A percentile compares a stretch with the other conserved stretches of the same genome.
Conservation (phyloP, 2,797 vertebrate genomes). For the Linurgus olivaceus region DNA sequence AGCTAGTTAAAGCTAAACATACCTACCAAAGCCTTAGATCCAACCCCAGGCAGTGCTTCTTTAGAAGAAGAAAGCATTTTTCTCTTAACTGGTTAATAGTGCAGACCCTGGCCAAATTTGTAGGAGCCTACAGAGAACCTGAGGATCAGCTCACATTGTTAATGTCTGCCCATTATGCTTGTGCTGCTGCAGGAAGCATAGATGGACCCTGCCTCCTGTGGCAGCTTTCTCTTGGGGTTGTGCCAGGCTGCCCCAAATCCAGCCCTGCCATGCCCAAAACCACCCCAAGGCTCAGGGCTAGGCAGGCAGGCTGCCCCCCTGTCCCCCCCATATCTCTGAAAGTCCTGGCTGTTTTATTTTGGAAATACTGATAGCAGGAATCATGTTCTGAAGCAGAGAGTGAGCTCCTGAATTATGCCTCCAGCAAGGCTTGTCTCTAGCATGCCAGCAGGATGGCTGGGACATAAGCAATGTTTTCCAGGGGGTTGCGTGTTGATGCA, state of each 20-base stretch:
- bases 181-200: not conserved
- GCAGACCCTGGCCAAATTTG: not conserved
- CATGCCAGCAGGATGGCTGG: not conserved
- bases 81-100: not conserved
- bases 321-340: fast-evolving
- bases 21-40: not conserved
- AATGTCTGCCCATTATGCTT: not conserved
- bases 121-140: not conserved
- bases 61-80: not conserved
- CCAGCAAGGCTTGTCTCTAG: not conserved
- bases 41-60: not conserved
- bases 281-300: not conserved
- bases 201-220: not conserved
- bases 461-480: not conserved
- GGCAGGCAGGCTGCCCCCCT: not conserved
- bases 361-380: not conserved
- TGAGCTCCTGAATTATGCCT: not conserved
- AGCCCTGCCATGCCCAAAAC: not conserved
- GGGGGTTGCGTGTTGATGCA: not conserved
- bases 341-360: not conserved
- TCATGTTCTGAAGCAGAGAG: not conserved
- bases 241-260: not conserved
- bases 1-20: not conserved
- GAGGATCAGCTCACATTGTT: fast-evolving
- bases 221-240: not conserved